Evolutionary conservation across 2,113 vertebrate species (phyloP), one percentile per base, ranked within the genome.

Genomic region (Pterocles gutturalis): DNA sequence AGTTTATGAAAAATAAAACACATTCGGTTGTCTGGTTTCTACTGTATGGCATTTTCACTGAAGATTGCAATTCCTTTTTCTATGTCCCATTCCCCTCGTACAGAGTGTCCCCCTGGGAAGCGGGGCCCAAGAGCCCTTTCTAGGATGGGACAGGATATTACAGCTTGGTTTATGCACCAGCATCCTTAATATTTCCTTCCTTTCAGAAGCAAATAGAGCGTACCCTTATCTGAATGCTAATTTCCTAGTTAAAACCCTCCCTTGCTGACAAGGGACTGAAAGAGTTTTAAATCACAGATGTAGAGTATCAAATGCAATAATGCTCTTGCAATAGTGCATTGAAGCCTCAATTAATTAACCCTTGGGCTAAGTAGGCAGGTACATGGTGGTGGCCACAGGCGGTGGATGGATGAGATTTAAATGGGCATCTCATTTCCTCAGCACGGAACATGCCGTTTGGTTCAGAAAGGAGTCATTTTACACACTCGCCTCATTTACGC

Each of bases 171-270:
- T 98, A 98, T 97, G 95, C 98, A 96, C 98, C 95, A 98, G 98
- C 98, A 98, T 98, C 98, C 98, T 99, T 99, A 98, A 98, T 98
- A 98, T 98, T 98, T 98, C 98, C 98, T 98, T 98, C 98, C 98
- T 98, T 99, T 99, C 98, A 98, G 98, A 98, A 98, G 98, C 98
- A 98, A 98, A 99, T 98, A 98, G 98, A 98, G 97, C 96, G 97
- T 97, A 95, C 98, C 98, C 99, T 99, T 99, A 99, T 99, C 99
- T 99, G 99, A 99, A 99, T 99, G 99, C 99, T 99, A 99, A 99
- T 99, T 99, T 98, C 97, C 99, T 98, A 98, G 98, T 99, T 99
- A 99, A 99, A 99, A 99, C 98, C 99, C 99, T 99, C 99, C 99
- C 98, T 99, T 97, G 97, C 98, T 98, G 98, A 99, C 98, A 98